Percentiles rank a stretch among this genome's conserved stretches.
phyloP scores from a whole-genome alignment of 2,888 invertebrate species.

The Athripsodes cinereus region DNA sequence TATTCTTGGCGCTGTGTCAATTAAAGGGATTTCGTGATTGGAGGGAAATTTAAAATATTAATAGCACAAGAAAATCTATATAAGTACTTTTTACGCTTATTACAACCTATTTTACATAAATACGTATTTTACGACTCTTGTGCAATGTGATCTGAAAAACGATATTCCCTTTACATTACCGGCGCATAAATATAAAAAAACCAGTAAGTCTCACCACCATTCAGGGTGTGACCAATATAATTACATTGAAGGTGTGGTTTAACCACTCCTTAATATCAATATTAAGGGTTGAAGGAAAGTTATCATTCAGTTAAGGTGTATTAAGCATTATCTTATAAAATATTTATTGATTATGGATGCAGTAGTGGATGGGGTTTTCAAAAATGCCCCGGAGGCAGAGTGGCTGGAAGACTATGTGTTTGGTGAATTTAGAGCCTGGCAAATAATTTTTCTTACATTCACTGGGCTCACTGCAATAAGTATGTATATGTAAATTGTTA shows the following conservation, averaged over 20 bases:
- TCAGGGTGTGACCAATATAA: background rate
- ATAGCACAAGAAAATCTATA: too few relatives aligned
- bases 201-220: too few relatives aligned
- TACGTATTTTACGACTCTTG: too few relatives aligned
- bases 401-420: constrained; percentile 69
- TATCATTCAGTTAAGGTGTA: too few relatives aligned
- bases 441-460: constrained; percentile 66
- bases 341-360: constrained; percentile 34
- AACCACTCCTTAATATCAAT: constrained; percentile 10
- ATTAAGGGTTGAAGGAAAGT: constrained; percentile 11
- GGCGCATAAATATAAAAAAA: too few relatives aligned
- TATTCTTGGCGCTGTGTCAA: too few relatives aligned
- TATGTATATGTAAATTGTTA: constrained; percentile 33
- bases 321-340: background rate
- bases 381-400: constrained; percentile 51
- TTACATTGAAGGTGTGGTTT: constrained; percentile 10
- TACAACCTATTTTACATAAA: too few relatives aligned
- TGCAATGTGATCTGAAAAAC: too few relatives aligned
- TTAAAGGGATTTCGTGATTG: too few relatives aligned
- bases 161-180: too few relatives aligned
- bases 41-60: too few relatives aligned
- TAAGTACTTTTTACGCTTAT: too few relatives aligned
- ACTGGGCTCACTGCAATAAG: constrained; percentile 58
- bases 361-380: constrained; percentile 40
- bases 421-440: constrained; percentile 74